Base-by-base conservation (phyloP, 2,113 vertebrate genomes). In the Pterocles gutturalis region DNA sequence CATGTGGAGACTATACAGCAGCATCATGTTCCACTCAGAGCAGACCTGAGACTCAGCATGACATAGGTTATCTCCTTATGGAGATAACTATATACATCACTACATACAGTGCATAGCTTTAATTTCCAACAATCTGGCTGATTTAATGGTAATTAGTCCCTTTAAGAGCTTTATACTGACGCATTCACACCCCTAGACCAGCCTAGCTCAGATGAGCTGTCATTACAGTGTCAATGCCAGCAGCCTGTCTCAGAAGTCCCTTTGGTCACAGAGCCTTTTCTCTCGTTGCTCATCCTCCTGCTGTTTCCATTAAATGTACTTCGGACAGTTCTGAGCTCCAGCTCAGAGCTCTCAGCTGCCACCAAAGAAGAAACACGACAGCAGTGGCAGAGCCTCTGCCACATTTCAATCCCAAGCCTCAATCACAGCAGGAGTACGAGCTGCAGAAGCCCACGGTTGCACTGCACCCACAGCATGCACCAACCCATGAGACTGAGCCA, bases 391-490 rank as follows among this genome's bases (percentile, higher is more conserved):
- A 69, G 60, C 29, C 70, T 62, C 46, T 57, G 69, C 33, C 36
- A 25, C 49, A 22, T 41, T 83, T 76, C 46, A 12, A n/a, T 62
- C 41, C 71, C 64, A 66, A 73, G 49, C 11, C 64, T 86, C 46
- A 41, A n/a, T 31, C 13, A 22, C 36, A 58, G 76, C n/a, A 46
- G 22, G 12, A 28, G 26, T 29, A 12, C 26, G n/a, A 93, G 58
- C 51, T 38, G 34, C 60, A 62, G 60, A 46, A 87, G 41, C 69
- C 36, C 67, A 33, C 0, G 1, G 43, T 33, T 67, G 22, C 60
- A 64, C 31, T 1, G 0, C 19, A 26, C 3, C 16, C 83, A 45
- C 31, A 62, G 51, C 48, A 64, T 0, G 0, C 58, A 14, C 9
- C 1, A 2, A 19, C 16, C 7, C 4, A 0, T 9, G 11, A 36